Evolutionary conservation across 2,797 vertebrate genomes (phyloP), one percentile per base, ranked within the genome.

Genomic region (Enteromius viviparus): DNA sequence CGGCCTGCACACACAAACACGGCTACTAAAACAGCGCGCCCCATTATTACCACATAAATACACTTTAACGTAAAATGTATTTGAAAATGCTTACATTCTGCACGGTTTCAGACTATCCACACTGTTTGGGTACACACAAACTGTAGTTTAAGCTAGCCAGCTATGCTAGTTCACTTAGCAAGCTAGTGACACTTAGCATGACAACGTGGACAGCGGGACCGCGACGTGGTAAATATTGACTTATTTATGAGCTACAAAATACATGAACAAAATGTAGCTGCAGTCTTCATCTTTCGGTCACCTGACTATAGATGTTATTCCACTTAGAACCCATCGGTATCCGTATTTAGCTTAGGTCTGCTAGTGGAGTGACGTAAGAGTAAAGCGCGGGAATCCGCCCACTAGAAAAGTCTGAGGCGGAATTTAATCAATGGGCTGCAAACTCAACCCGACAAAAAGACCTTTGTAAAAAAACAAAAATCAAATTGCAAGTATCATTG

Each of bases 271-370:
- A 26, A 26, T 26, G 0, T 60, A 40, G 26, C 1, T 58, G 53
- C 62, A 5, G 64, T 49, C 55, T 37, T 71, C 6, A 14, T 15
- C 51, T 23, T 10, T 53, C 19, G 3, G 55, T 74, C 76, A 87
- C 81, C 82, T 66, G 82, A 68, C 78, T 58, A 19, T 40, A 68
- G 47, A 77, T 37, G 69, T 84, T 82, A 84, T 80, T 85, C 84
- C 82, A 76, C 78, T 70, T 85, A 76, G 29, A 81, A 75, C 86
- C 85, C 84, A 76, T 87, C 86, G 81, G 83, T 88, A 80, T 82
- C 85, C 86, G 86, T 86, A 83, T 89, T 87, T 85, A 78, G 83
- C 74, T 37, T 79, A 76, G 85, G 60, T 62, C 77, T 81, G 87
- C 77, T 84, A 76, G 58, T 83, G 75, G 47, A 45, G 74, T 89